Evolutionary conservation across 2,888 invertebrate genomes (phyloP).

Genomic region (Cordilura impudica): DNA sequence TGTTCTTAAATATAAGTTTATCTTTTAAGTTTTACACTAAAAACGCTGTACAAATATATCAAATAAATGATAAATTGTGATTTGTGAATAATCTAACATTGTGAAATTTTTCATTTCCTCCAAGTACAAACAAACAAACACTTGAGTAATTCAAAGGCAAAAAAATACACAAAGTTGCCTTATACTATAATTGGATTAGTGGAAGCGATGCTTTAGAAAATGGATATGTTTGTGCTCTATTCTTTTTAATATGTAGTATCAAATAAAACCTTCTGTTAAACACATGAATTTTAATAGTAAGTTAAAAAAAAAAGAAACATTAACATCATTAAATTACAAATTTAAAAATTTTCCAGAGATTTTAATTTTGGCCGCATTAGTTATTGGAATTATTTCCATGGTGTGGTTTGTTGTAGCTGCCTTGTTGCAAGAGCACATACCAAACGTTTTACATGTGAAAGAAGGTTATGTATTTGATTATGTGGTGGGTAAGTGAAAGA

Average conservation of each 20-base stretch:
- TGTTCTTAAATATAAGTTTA: constrained; percentile 53
- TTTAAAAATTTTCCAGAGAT: constrained; percentile 66
- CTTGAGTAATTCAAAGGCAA: not conserved
- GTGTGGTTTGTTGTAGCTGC: constrained; percentile 68
- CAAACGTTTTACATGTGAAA: constrained; percentile 67
- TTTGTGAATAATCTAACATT: constrained; percentile 24
- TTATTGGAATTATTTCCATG: constrained; percentile 68
- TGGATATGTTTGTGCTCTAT: not conserved
- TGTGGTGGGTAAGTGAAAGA: constrained; percentile 70
- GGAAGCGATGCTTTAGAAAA: constrained; percentile 18
- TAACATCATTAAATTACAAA: not conserved
- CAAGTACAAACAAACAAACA: too few species aligned
- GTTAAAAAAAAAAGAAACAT: constrained; percentile 11
- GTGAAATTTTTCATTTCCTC: not conserved
- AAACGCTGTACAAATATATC: constrained; percentile 26
- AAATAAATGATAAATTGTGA: constrained; percentile 41
- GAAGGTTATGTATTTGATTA: constrained; percentile 72
- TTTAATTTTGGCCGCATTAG: constrained; percentile 64
- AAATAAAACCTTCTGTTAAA: constrained; percentile 6
- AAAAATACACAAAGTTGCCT: too few species aligned
- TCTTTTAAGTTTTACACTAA: constrained; percentile 47
- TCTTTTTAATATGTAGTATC: constrained; percentile 6
- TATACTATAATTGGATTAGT: constrained; percentile 59
- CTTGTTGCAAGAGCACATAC: constrained; percentile 68
- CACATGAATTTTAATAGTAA: constrained; percentile 69